Percentiles rank a stretch among this genome's conserved stretches.
These are phyloP conservation scores for Steinernema hermaphroditum DNA, from an alignment of 2,888 invertebrate genomes.

Conservation along the genomic window DNA sequence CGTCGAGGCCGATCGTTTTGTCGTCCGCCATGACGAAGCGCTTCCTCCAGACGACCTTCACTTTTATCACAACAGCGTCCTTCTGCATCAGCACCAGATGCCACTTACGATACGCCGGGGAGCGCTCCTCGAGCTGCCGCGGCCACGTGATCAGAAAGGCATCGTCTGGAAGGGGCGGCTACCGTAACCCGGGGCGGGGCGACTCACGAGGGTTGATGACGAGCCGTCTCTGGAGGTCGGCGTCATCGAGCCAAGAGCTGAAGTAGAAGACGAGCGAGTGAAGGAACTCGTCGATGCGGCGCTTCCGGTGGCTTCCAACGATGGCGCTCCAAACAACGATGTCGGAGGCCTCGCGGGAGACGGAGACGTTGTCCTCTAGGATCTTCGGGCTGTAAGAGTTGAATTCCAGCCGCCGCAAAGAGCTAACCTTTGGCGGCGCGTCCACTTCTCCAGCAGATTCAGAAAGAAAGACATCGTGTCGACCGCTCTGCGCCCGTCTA, in stretches of 20 bases:
- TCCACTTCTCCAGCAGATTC: constrained; percentile 16
- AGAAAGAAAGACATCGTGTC: constrained; percentile 8
- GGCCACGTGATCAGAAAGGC: constrained; percentile 36
- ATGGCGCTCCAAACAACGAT: constrained; percentile 72
- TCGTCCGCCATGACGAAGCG: constrained; percentile 36
- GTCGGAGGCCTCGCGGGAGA: constrained; percentile 12
- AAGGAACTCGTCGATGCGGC: constrained; percentile 29
- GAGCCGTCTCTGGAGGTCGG: constrained; percentile 34
- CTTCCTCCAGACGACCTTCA: constrained; percentile 31
- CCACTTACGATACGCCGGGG: constrained; percentile 34
- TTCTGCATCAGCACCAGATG: constrained; percentile 36
- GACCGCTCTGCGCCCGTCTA: background rate
- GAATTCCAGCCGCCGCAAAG: too few species aligned
- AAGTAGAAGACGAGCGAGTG: constrained; percentile 34
- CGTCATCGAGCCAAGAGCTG: constrained; percentile 35
- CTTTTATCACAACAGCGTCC: constrained; percentile 34
- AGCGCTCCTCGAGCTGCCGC: constrained; percentile 30
- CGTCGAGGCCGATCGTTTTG: constrained; percentile 28
- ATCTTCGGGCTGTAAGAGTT: too few species aligned
- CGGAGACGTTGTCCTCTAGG: constrained; percentile 29
- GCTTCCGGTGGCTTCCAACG: constrained; percentile 59
- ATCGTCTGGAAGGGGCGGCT: constrained; percentile 27
- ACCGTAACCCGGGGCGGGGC: background rate
- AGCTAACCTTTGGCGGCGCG: constrained; percentile 15
- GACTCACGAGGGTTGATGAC: constrained; percentile 27